Evolutionary conservation across 2,113 vertebrate species (phyloP).

Genomic region (Xiphophorus couchianus): DNA sequence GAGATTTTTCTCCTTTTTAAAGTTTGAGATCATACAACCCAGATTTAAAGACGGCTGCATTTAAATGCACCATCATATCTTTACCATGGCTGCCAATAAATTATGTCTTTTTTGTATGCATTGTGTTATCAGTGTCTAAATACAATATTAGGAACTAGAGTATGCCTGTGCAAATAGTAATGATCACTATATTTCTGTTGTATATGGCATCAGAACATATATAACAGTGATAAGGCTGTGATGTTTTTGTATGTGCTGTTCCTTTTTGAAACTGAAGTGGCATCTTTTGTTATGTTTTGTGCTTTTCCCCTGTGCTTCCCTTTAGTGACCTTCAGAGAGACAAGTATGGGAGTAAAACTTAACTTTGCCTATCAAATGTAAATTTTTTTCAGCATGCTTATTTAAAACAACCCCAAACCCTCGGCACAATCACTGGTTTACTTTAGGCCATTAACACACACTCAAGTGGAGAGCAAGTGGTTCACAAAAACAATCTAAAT

Average conservation of each 20-base stretch:
- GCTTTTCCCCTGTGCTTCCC: conserved; percentile 92
- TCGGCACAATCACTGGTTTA: conserved; percentile 93
- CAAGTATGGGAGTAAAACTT: conserved; percentile 99
- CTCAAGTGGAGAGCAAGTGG: conserved; percentile 93
- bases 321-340: conserved; percentile 99
- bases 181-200: conserved; percentile 12
- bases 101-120: not conserved
- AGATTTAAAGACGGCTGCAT: not conserved
- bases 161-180: not conserved
- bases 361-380: conserved; percentile 99
- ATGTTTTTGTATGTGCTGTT: conserved; percentile 42
- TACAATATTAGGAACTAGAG: not conserved
- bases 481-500: conserved; percentile 90
- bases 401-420: conserved; percentile 68
- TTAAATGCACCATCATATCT: conserved; percentile 7
- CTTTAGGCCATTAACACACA: conserved; percentile 93
- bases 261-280: conserved; percentile 85
- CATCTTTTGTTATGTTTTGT: conserved; percentile 85
- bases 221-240: conserved; percentile 30
- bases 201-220: conserved; percentile 26
- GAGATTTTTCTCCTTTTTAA: no score
- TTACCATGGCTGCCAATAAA: not conserved
- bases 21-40: no score
- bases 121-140: conserved; percentile 1
- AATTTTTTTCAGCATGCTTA: conserved; percentile 99